A percentile compares a stretch with the other conserved stretches of the same genome.
phyloP scores from a whole-genome alignment of 2,888 invertebrate species.

The Hylaea fasciaria region DNA sequence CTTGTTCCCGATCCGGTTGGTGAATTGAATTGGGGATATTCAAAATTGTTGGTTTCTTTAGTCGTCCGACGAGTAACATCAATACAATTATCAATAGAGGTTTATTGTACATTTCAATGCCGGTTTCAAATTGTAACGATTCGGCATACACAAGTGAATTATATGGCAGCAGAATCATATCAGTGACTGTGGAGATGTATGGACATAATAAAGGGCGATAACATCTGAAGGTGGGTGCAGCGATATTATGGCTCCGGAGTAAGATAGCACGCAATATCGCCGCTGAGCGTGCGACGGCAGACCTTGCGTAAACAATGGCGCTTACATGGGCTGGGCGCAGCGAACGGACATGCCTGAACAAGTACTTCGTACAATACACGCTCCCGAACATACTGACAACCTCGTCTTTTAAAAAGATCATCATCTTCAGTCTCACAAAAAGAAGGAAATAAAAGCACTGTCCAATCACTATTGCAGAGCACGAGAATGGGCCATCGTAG shows the following conservation, averaged over 20 bases:
- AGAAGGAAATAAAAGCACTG: slow-evolving; percentile 27
- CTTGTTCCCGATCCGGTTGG: too few relatives aligned
- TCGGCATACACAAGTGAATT: slow-evolving; percentile 17
- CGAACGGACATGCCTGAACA: slow-evolving; percentile 43
- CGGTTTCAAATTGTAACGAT: slow-evolving; percentile 10
- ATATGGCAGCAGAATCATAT: slow-evolving; percentile 30
- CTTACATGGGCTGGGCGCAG: slow-evolving; percentile 49
- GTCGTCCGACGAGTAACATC: slow-evolving; percentile 4
- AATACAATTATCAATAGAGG: slow-evolving; percentile 14
- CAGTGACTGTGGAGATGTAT: slow-evolving; percentile 36
- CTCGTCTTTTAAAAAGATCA: slow-evolving; percentile 22
- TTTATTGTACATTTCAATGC: neutral
- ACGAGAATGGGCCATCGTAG: slow-evolving; percentile 42
- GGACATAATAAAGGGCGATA: slow-evolving; percentile 44
- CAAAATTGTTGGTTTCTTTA: too few relatives aligned
- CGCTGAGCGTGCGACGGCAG: slow-evolving; percentile 46
- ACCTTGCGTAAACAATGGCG: slow-evolving; percentile 59
- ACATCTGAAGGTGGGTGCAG: slow-evolving; percentile 59
- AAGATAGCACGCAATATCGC: slow-evolving; percentile 53
- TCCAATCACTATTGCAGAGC: slow-evolving; percentile 41
- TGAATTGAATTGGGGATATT: too few relatives aligned
- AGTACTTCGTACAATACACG: slow-evolving; percentile 41
- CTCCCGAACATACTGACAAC: slow-evolving; percentile 33
- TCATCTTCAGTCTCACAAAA: slow-evolving; percentile 22
- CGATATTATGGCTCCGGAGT: slow-evolving; percentile 49